Base-by-base conservation (phyloP, 2,797 vertebrate species). In the Schizothorax lantsangensis region DNA sequence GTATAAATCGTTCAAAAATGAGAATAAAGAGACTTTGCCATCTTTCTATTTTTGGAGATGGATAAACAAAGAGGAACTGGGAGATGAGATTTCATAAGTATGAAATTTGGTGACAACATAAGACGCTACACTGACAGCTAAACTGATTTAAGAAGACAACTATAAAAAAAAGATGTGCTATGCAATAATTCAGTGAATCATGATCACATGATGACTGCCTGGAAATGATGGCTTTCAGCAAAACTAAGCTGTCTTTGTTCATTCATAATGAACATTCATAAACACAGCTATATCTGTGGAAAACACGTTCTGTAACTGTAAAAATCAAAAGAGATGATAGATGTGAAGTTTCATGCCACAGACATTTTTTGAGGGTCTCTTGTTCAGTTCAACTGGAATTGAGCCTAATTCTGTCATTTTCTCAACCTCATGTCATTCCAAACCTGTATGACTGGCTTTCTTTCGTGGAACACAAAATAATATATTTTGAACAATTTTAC, bases 181-280 rank as follows among this genome's bases (percentile, higher is more conserved):
- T 23, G 6, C 23, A 64, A 45, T 23, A 47, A 62, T n/a, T n/a
- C 9, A 71, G 1, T 86, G 21, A 81, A 36, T 81, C 69, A 40
- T 69, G n/a, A 81, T 52, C 57, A 62, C 38, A 73, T 73, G 68
- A 30, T 5, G 5, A 54, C 17, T 79, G 19, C 75, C 23, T 45
- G 40, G 19, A 26, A 30, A 36, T 43, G n/a, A 71, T 30, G 14
- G 21, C 38, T 47, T 71, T 52, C 43, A 19, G 19, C 33, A 74
- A 47, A 86, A 64, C 54, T 73, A 73, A 72, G 26, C 33, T 72
- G 49, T 36, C 68, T 80, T 75, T 82, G 78, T 73, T 47, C 30
- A 30, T 30, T 30, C 30, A 30, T 30, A 30, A 80, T 38, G 5
- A 21, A 21, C 26, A 49, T 64, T 54, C 40, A 68, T 83, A 74